Conservation (phyloP, 2,888 invertebrate species). For the Eupeodes luniger region DNA sequence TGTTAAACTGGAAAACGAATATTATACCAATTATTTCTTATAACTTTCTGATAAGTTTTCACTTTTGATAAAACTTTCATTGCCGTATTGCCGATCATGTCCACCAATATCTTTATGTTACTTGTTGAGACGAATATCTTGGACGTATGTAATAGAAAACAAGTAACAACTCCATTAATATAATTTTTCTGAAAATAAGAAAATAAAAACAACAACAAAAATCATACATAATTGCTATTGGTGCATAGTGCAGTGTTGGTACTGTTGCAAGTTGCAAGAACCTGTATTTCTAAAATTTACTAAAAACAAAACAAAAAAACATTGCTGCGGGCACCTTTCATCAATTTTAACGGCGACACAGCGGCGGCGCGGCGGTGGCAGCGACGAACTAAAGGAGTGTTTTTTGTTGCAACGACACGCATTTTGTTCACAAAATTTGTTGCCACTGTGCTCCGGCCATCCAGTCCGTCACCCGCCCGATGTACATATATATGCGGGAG, state of each 20-base stretch:
- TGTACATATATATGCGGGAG: conserved; percentile 3
- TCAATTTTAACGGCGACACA: conserved; percentile 8
- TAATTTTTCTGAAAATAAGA: conserved; percentile 55
- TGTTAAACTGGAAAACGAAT: conserved; percentile 63
- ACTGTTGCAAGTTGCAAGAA: conserved; percentile 33
- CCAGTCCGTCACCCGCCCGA: not conserved
- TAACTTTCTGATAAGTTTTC: conserved; percentile 73
- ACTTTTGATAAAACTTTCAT: conserved; percentile 73
- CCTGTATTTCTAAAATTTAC: conserved; percentile 60
- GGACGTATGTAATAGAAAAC: conserved; percentile 34
- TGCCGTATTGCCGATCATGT: conserved; percentile 48
- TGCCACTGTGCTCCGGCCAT: no score
- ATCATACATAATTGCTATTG: conserved; percentile 57
- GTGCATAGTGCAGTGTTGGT: not conserved
- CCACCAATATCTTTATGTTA: conserved; percentile 19
- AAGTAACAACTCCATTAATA: conserved; percentile 37
- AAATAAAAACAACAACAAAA: conserved; percentile 23
- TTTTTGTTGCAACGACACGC: conserved; percentile 3
- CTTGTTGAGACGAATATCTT: conserved; percentile 49
- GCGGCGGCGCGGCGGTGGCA: no score
- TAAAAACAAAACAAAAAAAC: conserved; percentile 1
- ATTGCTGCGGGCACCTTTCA: conserved; percentile 19
- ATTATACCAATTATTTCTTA: conserved; percentile 57
- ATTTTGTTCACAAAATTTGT: not conserved
- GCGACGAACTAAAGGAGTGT: conserved; percentile 11